phyloP scores from a whole-genome alignment of 1,140 invertebrate species.

The Drosophila virilis region DNA sequence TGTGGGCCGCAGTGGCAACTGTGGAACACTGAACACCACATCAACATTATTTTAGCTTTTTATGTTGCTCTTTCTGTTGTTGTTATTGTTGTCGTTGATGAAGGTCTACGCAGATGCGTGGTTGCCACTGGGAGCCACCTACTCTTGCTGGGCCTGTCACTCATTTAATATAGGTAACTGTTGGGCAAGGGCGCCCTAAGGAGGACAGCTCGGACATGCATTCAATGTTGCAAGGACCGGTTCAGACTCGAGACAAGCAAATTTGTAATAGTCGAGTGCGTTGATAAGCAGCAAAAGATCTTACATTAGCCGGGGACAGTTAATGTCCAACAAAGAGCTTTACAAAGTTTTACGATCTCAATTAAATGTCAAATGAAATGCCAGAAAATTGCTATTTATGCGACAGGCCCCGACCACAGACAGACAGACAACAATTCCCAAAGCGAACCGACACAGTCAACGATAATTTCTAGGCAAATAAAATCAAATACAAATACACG shows the following conservation, averaged over 20 bases:
- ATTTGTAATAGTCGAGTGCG: slow-evolving; percentile 60
- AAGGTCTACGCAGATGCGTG: slow-evolving; percentile 53
- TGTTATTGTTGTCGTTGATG: slow-evolving; percentile 24
- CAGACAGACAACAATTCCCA: slow-evolving; percentile 33
- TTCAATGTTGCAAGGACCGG: slow-evolving; percentile 19
- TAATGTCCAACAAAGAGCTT: slow-evolving; percentile 75
- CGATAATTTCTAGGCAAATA: slow-evolving; percentile 77
- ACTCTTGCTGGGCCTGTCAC: slow-evolving; percentile 61
- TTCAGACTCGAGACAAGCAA: slow-evolving; percentile 43
- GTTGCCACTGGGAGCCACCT: slow-evolving; percentile 71
- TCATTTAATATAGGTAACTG: slow-evolving; percentile 64
- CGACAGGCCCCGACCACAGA: slow-evolving; percentile 53
- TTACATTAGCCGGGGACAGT: slow-evolving; percentile 68
- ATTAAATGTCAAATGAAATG: slow-evolving; percentile 83
- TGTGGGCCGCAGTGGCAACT: slow-evolving; percentile 63
- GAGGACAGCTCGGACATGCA: slow-evolving; percentile 28
- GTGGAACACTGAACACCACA: slow-evolving; percentile 43
- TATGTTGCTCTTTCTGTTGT: slow-evolving; percentile 9
- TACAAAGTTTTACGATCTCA: slow-evolving; percentile 83
- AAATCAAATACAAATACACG: slow-evolving; percentile 72
- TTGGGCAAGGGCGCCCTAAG: slow-evolving; percentile 8
- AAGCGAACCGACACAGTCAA: slow-evolving; percentile 42
- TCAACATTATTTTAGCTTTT: slow-evolving; percentile 20
- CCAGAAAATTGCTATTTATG: slow-evolving; percentile 83
- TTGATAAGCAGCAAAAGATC: slow-evolving; percentile 74